phyloP scores from a whole-genome alignment of 2,797 vertebrate species.

The Hyperoplus lanceolatus region DNA sequence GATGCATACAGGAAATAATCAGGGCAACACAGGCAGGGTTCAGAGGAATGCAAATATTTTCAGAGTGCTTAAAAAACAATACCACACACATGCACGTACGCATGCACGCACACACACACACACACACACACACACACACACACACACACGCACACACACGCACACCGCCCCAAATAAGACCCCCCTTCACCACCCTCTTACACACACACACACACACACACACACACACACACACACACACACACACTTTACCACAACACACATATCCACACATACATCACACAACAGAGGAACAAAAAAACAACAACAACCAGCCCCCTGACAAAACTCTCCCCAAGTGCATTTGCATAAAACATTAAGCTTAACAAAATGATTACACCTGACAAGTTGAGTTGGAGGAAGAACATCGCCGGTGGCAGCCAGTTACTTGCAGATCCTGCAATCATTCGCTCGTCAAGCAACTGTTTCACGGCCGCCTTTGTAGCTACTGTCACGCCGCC shows the following conservation, averaged over 20 bases:
- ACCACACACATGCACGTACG: slow-evolving; percentile 63
- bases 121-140: slow-evolving; percentile 35
- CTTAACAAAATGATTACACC: slow-evolving; percentile 91
- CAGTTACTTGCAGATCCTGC: slow-evolving; percentile 85
- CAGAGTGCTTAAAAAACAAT: slow-evolving; percentile 83
- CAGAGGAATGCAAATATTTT: slow-evolving; percentile 88
- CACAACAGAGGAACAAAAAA: slow-evolving; percentile 69
- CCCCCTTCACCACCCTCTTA: slow-evolving; percentile 23
- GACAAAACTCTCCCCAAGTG: slow-evolving; percentile 84
- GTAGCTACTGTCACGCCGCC: slow-evolving; percentile 82
- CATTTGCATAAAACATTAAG: slow-evolving; percentile 91
- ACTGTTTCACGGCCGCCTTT: slow-evolving; percentile 85
- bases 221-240: slow-evolving; percentile 46
- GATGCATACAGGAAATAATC: slow-evolving; percentile 86
- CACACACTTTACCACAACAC: slow-evolving; percentile 70
- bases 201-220: slow-evolving; percentile 67
- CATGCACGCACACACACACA: slow-evolving; percentile 27
- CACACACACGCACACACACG: slow-evolving; percentile 25
- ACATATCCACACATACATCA: slow-evolving; percentile 65
- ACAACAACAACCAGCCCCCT: slow-evolving; percentile 71
- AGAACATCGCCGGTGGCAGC: slow-evolving; percentile 87
- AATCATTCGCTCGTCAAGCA: slow-evolving; percentile 87
- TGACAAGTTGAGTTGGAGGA: slow-evolving; percentile 89
- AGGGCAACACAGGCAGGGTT: slow-evolving; percentile 82
- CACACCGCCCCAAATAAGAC: slow-evolving; percentile 41